Evolutionary conservation across 2,888 invertebrate genomes (phyloP).

Genomic region (Melieria omissa): DNA sequence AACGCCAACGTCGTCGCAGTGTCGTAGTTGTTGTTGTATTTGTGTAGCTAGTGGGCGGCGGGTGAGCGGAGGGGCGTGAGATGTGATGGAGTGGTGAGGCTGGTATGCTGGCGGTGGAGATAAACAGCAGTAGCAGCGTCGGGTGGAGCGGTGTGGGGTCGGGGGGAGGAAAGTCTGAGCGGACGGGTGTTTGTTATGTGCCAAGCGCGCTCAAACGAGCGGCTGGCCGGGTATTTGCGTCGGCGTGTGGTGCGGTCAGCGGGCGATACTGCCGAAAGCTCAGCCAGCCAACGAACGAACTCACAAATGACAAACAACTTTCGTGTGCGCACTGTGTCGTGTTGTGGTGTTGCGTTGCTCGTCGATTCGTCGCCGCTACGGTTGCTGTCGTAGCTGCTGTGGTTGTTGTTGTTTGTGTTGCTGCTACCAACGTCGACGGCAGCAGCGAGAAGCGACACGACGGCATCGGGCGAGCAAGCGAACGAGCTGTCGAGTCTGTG

Average conservation of each 20-base stretch:
- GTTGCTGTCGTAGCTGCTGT: slow-evolving; percentile 19
- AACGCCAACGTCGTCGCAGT: too few relatives aligned
- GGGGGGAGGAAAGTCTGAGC: background rate
- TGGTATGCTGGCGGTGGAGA: too few relatives aligned
- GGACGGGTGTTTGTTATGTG: slow-evolving; percentile 23
- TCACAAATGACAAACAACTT: slow-evolving; percentile 56
- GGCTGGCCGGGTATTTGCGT: background rate
- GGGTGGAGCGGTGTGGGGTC: background rate
- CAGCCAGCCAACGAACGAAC: slow-evolving; percentile 40
- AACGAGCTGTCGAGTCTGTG: slow-evolving; percentile 17
- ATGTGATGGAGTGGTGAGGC: too few relatives aligned
- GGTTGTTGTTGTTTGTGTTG: slow-evolving; percentile 31
- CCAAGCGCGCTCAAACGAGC: slow-evolving; percentile 29
- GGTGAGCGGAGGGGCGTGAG: too few relatives aligned
- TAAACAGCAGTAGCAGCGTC: background rate
- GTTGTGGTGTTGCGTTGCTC: slow-evolving; percentile 37
- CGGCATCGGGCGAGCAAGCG: slow-evolving; percentile 13
- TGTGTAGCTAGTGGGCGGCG: too few relatives aligned
- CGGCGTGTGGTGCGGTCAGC: background rate
- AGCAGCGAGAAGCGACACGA: background rate
- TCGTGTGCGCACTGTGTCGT: slow-evolving; percentile 34
- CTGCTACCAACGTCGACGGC: slow-evolving; percentile 13
- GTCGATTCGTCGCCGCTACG: slow-evolving; percentile 18
- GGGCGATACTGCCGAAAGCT: slow-evolving; percentile 47
- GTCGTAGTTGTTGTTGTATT: too few relatives aligned